Evolutionary conservation across 2,888 invertebrate species (phyloP), one percentile per base, ranked within the genome.

Genomic region (Gasteruption jaculator): DNA sequence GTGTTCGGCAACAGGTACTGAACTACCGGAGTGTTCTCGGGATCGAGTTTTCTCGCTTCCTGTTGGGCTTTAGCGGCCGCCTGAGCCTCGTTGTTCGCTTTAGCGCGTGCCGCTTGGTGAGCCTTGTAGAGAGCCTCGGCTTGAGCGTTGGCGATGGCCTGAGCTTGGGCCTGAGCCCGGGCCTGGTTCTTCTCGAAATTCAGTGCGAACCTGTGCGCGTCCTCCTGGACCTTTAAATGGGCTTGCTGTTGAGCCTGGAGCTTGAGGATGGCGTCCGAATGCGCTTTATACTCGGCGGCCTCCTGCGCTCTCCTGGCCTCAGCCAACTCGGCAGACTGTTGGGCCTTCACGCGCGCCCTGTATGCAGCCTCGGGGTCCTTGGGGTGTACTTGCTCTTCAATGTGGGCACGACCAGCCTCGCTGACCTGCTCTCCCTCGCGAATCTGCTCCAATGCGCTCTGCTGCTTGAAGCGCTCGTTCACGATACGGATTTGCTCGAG

Each of bases 101-200:
- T 65, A 18, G 57, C 58, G 2, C 61, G 60, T 4, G 60, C 58
- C 18, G 59, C 57, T 20, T 60, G 62, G 32, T 63, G 63, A 11
- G 55, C 54, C 19, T 67, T 67, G 45, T 61, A 70, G 4, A 71
- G 51, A 6, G 65, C 67, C 18, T 60, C 57, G 1, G 70, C 70
- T 46, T 70, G 70, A 3, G 68, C 68, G 25, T 69, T 61, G 1
- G 70, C 70, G 0, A 68, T 10, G 2, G 63, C 63, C 40, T 68
- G 68, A n/a, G 68, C 68, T 3, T 63, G 61, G 1, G 60, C 70
- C 32, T 70, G 70, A 1, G 70, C 70, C 8, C 59, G 58, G 3
- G 60, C 32, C 31, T 70, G 70, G 46, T 66, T 65, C 22, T 64
- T 62, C 39, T 71, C 70, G 15, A 65, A 66, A 33, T 60, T 61